Evolutionary conservation across 2,113 vertebrate genomes (phyloP), one percentile per base, ranked within the genome.

Genomic region (Holacanthus passer): DNA sequence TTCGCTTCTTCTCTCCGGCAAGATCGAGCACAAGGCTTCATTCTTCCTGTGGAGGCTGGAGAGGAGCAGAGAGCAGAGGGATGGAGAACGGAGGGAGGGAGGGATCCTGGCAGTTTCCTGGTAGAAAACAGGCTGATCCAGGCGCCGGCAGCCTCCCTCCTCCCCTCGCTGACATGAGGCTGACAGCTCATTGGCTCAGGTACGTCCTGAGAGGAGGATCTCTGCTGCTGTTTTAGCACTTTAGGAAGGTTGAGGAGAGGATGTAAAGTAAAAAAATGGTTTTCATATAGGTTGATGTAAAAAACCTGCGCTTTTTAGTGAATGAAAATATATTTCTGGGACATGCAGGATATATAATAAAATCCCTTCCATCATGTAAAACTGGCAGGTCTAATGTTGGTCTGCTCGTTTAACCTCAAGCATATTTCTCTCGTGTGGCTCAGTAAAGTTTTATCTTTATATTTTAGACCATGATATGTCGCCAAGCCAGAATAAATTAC

Each of bases 101-200:
- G 55, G 20, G 32, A 37, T 58, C 13, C 4, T 31, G 14, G 14
- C 55, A 31, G 56, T 59, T 31, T 31, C 14, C 55, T 60, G 59
- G 19, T 39, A n/a, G 60, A 16, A 13, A 16, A n/a, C 60, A 24
- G 62, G 62, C 62, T 64, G 37, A 43, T 64, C 37, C 62, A 43
- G 62, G n/a, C 37, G 3, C 0, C 5, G 24, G 37, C 60, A 41
- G 35, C 60, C 62, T 43, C 31, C n/a, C 62, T 41, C 60, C 35
- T 31, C 31, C n/a, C 35, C 37, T 62, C 35, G 13, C 32, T 13
- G 59, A 62, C 60, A 63, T 24, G 12, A 24, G 1, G 35, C 35
- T 63, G 60, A 24, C 59, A 39, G 35, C 60, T 63, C 60, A 63
- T 63, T 41, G 60, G 60, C 35, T 63, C 60, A n/a, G 35, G 32